A percentile compares a stretch with the other conserved stretches of the same genome.
Conservation (phyloP, 1,140 invertebrate species). For the Eurosta solidaginis region DNA sequence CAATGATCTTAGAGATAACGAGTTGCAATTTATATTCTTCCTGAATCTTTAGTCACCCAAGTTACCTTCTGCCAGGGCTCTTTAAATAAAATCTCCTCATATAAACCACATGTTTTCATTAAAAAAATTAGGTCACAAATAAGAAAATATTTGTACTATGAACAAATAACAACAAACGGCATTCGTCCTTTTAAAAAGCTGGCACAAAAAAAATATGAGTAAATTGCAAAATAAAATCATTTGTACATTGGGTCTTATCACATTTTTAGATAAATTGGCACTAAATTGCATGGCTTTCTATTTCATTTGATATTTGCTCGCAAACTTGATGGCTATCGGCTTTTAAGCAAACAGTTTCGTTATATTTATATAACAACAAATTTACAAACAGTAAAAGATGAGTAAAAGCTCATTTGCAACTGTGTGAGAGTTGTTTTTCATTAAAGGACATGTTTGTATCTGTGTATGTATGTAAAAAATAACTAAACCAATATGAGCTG, state of each 20-base stretch:
- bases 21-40: too few species aligned
- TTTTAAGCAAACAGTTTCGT: background rate
- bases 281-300: conserved; percentile 19
- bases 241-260: background rate
- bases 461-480: background rate
- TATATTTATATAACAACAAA: background rate
- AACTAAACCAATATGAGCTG: too few species aligned
- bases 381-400: background rate
- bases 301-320: conserved; percentile 14
- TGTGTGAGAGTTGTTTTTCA: background rate
- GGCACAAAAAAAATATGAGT: background rate
- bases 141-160: too few species aligned
- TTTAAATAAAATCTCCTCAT: too few species aligned
- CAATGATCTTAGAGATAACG: too few species aligned
- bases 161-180: background rate
- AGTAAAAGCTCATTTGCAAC: background rate
- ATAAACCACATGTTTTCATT: background rate
- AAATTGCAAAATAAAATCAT: background rate
- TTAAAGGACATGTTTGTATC: background rate
- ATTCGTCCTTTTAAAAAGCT: background rate
- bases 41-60: too few species aligned
- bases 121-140: background rate
- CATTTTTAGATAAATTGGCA: conserved; percentile 22
- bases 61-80: too few species aligned
- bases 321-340: conserved; percentile 7